Evolutionary conservation across 2,888 invertebrate genomes (phyloP).

Genomic region (Periphyllus acericola): DNA sequence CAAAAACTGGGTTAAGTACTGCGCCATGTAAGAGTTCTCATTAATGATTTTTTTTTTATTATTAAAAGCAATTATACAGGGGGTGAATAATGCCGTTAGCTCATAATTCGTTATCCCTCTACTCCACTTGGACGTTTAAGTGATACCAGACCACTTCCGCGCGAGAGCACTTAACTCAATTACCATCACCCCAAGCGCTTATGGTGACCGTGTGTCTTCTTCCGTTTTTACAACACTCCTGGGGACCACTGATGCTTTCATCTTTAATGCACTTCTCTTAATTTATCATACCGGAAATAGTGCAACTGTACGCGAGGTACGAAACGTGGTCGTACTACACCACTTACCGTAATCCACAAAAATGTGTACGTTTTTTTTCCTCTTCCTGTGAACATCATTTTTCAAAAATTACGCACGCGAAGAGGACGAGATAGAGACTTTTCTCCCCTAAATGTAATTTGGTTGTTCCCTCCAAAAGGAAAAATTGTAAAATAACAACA

Average conservation of each 20-base stretch:
- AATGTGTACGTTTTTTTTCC: neutral
- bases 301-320: neutral
- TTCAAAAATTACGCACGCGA: conserved; percentile 26
- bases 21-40: conserved; percentile 2
- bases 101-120: conserved; percentile 19
- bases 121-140: conserved; percentile 43
- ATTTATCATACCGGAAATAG: conserved; percentile 60
- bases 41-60: conserved; percentile 42
- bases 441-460: conserved; percentile 8
- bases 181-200: conserved; percentile 46
- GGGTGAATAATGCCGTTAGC: conserved; percentile 23
- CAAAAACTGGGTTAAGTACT: neutral
- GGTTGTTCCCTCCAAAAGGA: neutral
- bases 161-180: conserved; percentile 60
- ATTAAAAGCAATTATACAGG: conserved; percentile 58
- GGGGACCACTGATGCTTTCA: conserved; percentile 57
- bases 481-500: conserved; percentile 15
- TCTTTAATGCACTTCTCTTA: conserved; percentile 60
- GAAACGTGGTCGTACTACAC: neutral
- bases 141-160: conserved; percentile 59
- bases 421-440: neutral
- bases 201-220: conserved; percentile 57
- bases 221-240: conserved; percentile 61
- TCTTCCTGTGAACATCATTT: conserved; percentile 7
- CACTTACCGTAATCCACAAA: conserved; percentile 55